Evolutionary conservation across 1,140 invertebrate species (phyloP), one percentile per base, ranked within the genome.

Genomic region (Wiebesia pumilae): DNA sequence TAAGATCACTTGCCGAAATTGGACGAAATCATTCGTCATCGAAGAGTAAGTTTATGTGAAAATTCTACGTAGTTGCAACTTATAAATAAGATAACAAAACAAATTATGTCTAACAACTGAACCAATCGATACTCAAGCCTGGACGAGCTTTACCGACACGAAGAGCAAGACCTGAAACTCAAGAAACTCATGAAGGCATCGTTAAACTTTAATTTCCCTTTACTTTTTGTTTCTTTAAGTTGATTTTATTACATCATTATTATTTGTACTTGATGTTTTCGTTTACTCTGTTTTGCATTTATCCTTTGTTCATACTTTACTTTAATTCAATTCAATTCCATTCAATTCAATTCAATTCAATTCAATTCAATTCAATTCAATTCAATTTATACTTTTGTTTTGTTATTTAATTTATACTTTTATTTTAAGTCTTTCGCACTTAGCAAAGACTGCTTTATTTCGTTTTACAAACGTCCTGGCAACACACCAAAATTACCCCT

Each of bases 1-100:
- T 99, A 89, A 95, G 98, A 88, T 99, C 98, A 16, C 94, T 99
- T 88, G 98, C 98, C 33, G 99, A 99, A 91, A 99, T 99, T 90
- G 98, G 98, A 88, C 96, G 97, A 89, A 99, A 98, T 93, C 97
- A 98, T 93, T 99, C 98, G 33, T 98, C 98, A 33, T 97, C 97
- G 75, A 98, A 98, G 96, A 98, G 98, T 98, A 95, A 97, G 97
- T 97, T 88, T 54, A 40, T 84, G 40, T 43, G 38, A 33, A 67
- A 77, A 10, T 47, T 47, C 10, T 12, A 51, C 54, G 24, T 67
- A 67, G 51, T 77, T 27, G 24, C 6, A 19, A 35, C 35, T 77
- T 65, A 35, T 67, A 80, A 77, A 51, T 80, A 77, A 62, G 80
- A 80, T 87, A 87, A 87, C 82, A 81, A 87, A 87, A 87, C 86